These are phyloP conservation scores for Condylostylus longicornis DNA, from an alignment of 1,140 invertebrate genomes.

Conservation along the genomic window DNA sequence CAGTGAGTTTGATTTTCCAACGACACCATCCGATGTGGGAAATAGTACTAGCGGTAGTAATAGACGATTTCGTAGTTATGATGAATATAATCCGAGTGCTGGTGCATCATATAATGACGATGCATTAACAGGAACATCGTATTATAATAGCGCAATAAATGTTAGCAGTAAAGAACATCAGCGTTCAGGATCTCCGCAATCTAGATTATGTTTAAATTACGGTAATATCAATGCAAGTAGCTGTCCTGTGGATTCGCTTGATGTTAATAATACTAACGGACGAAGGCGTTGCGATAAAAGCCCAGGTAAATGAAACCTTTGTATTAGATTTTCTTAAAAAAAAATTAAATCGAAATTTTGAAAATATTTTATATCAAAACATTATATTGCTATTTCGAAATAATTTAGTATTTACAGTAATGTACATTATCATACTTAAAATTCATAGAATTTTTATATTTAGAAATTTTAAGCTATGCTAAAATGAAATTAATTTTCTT, in stretches of 20 bases:
- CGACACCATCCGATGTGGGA: too few relatives aligned
- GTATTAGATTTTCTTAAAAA: too few relatives aligned
- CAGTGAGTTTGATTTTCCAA: conserved; percentile 23
- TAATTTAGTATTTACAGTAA: too few relatives aligned
- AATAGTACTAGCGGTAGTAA: too few relatives aligned
- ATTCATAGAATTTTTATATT: too few relatives aligned
- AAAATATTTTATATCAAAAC: too few relatives aligned
- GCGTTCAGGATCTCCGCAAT: conserved; percentile 29
- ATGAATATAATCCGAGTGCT: conserved; percentile 48
- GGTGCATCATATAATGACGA: conserved; percentile 45
- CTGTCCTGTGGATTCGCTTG: conserved; percentile 15
- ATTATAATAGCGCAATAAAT: conserved; percentile 4
- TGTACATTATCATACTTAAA: too few relatives aligned
- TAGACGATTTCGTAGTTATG: conserved; percentile 42
- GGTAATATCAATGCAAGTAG: not conserved
- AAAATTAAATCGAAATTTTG: too few relatives aligned
- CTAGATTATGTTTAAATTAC: conserved; percentile 18
- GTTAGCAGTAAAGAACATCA: conserved; percentile 16
- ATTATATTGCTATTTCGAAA: too few relatives aligned
- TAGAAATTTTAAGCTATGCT: too few relatives aligned
- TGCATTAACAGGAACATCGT: conserved; percentile 11
- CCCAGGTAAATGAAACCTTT: conserved; percentile 17
- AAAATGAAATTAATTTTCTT: too few relatives aligned
- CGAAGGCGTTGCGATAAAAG: conserved; percentile 29
- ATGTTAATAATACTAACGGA: conserved; percentile 9